These are phyloP conservation scores for Ceratina australensis DNA, from an alignment of 1,140 invertebrate genomes.

Conservation along the genomic window DNA sequence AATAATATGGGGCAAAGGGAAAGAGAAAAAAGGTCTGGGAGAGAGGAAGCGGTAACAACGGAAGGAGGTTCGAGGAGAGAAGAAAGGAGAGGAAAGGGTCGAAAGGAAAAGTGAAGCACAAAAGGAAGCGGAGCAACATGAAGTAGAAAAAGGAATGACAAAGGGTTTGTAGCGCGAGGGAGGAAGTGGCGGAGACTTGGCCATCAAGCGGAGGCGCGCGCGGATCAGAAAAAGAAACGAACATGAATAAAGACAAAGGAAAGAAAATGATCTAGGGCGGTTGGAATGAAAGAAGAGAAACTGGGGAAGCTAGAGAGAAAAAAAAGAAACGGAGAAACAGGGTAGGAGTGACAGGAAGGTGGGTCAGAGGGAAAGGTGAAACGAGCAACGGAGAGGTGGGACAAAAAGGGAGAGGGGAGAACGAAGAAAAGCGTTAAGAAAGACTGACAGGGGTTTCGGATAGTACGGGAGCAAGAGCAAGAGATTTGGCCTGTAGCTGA, in stretches of 20 bases:
- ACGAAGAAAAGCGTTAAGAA: not conserved
- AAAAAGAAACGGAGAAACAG: not conserved
- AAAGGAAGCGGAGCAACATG: conserved; percentile 2
- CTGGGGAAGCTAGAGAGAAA: not conserved
- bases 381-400: not conserved
- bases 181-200: conserved; percentile 14
- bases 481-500: conserved; percentile 13
- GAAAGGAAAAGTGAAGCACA: conserved; percentile 24
- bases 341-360: not conserved
- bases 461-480: too few relatives aligned
- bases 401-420: not conserved
- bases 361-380: not conserved
- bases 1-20: not conserved
- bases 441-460: not conserved
- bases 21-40: not conserved
- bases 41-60: conserved; percentile 9
- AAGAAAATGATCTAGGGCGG: conserved; percentile 15
- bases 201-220: not conserved
- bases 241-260: conserved; percentile 26
- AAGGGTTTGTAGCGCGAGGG: not conserved
- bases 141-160: conserved; percentile 15
- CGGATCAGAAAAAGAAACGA: conserved; percentile 8
- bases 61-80: conserved; percentile 10
- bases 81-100: conserved; percentile 6
- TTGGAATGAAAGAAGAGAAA: not conserved